These are phyloP conservation scores for Ips nitidus DNA, from an alignment of 1,140 invertebrate species.

Conservation along the genomic window DNA sequence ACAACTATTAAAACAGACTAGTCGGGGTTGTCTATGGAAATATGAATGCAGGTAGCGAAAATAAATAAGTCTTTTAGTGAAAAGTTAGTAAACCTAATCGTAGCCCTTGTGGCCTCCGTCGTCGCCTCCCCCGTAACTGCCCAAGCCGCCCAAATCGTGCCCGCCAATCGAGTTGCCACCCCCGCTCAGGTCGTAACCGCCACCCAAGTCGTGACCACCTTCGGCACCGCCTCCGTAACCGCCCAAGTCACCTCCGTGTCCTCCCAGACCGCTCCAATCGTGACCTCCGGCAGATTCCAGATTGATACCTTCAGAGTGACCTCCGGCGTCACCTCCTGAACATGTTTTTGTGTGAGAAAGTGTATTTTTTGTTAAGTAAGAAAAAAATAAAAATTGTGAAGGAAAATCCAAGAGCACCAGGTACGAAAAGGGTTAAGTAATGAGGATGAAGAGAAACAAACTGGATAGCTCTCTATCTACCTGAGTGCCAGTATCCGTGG, in stretches of 20 bases:
- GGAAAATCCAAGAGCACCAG: too few species aligned
- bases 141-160: slow-evolving; percentile 39
- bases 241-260: slow-evolving; percentile 23
- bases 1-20: slow-evolving; percentile 41
- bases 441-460: background rate
- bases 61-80: slow-evolving; percentile 24
- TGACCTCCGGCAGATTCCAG: slow-evolving; percentile 34
- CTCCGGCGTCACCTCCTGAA: slow-evolving; percentile 26
- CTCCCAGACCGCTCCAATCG: slow-evolving; percentile 29
- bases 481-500: slow-evolving; percentile 40
- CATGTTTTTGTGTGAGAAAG: background rate
- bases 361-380: background rate
- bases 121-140: slow-evolving; percentile 40
- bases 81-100: slow-evolving; percentile 36
- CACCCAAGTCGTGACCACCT: slow-evolving; percentile 26
- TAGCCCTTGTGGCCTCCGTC: slow-evolving; percentile 44
- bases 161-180: slow-evolving; percentile 36
- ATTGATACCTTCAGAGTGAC: slow-evolving; percentile 4
- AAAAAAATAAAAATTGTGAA: background rate
- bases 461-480: slow-evolving; percentile 26
- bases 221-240: slow-evolving; percentile 25
- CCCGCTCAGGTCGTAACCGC: slow-evolving; percentile 30
- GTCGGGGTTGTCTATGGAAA: slow-evolving; percentile 17
- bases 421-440: too few species aligned
- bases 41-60: slow-evolving; percentile 38